A percentile compares a stretch with the other conserved stretches of the same genome.
These are phyloP conservation scores for Protomyctophum bolini DNA, from an alignment of 2,113 vertebrate species.

Conservation along the genomic window DNA sequence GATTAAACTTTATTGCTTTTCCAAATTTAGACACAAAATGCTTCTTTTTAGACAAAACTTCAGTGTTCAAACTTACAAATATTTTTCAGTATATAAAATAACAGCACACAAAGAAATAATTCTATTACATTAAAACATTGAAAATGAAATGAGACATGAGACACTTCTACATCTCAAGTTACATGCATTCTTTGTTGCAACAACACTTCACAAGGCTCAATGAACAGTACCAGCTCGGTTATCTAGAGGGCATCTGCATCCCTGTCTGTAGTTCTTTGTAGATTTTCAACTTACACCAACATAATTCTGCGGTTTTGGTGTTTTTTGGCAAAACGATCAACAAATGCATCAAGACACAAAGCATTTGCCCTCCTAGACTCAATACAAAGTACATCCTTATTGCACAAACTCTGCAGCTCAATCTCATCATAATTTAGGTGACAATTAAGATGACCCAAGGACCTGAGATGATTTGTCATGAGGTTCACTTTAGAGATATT, in stretches of 20 bases:
- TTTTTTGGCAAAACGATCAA: slow-evolving; percentile 14
- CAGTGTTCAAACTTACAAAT: too few species aligned
- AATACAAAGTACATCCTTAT: slow-evolving; percentile 1
- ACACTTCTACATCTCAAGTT: too few species aligned
- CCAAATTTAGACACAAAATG: slow-evolving; percentile 16
- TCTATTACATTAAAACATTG: too few species aligned
- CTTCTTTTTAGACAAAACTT: slow-evolving; percentile 10
- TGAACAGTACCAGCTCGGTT: too few species aligned
- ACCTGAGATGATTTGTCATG: slow-evolving; percentile 9
- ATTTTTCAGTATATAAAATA: too few species aligned
- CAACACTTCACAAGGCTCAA: too few species aligned
- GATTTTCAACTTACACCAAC: slow-evolving; percentile 7
- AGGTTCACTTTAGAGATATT: slow-evolving; percentile 11
- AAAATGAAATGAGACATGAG: too few species aligned
- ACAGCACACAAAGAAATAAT: too few species aligned
- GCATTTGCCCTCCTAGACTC: slow-evolving; percentile 22
- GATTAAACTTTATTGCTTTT: slow-evolving; percentile 55
- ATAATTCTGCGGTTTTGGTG: slow-evolving; percentile 20
- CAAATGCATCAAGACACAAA: slow-evolving; percentile 18
- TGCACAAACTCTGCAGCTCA: background rate
- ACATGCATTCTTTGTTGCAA: too few species aligned
- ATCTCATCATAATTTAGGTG: too few species aligned
- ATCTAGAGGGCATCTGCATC: too few species aligned
- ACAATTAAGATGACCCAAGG: background rate
- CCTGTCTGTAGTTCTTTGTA: background rate